phyloP scores from a whole-genome alignment of 1,140 invertebrate genomes.

The Heliothis virescens region DNA sequence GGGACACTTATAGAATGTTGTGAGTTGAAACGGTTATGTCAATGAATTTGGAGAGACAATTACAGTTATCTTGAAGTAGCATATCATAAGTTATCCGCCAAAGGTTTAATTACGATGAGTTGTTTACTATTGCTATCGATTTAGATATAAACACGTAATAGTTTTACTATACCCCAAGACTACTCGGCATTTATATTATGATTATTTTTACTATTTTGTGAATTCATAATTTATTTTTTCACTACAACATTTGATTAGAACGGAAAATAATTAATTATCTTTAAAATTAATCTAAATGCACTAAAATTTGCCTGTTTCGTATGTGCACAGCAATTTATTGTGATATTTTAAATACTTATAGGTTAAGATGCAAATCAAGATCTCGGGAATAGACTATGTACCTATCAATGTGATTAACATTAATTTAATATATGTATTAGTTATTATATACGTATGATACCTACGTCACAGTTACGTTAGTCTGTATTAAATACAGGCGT shows the following conservation, averaged over 20 bases:
- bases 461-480: conserved; percentile 54
- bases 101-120: not conserved
- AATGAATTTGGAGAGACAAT: conserved; percentile 52
- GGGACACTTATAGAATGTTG: too few species aligned
- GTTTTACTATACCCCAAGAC: conserved; percentile 32
- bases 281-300: conserved; percentile 84
- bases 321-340: conserved; percentile 86
- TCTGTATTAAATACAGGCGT: conserved; percentile 74
- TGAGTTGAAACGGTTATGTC: conserved; percentile 26
- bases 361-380: conserved; percentile 83
- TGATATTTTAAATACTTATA: conserved; percentile 86
- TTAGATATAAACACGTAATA: conserved; percentile 12
- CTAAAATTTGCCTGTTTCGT: conserved; percentile 86
- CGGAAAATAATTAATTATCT: conserved; percentile 63
- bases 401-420: conserved; percentile 78
- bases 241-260: conserved; percentile 74
- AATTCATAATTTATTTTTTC: conserved; percentile 61
- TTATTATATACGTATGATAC: conserved; percentile 56
- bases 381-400: conserved; percentile 80
- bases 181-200: conserved; percentile 52
- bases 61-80: conserved; percentile 15
- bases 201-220: conserved; percentile 51
- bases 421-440: conserved; percentile 73
- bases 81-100: conserved; percentile 20
- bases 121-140: conserved; percentile 2